Evolutionary conservation across 2,888 invertebrate species (phyloP).

Genomic region (Ligdia adustata): DNA sequence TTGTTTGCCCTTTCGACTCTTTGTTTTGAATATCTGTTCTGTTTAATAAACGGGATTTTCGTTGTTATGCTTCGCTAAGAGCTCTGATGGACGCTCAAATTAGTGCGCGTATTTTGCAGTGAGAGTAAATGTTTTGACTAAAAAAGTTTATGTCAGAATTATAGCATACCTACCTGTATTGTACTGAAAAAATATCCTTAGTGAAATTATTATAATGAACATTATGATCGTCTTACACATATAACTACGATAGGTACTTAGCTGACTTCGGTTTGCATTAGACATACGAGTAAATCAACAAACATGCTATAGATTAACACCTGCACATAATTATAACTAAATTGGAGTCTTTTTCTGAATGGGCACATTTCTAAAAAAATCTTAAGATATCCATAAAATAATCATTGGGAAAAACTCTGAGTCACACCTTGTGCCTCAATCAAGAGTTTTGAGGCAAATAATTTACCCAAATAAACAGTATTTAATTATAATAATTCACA

Average conservation of each 20-base stretch:
- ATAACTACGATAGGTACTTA: no score
- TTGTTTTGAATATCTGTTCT: slow-evolving; percentile 66
- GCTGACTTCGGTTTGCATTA: no score
- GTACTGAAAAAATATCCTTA: no score
- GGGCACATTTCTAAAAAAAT: background rate
- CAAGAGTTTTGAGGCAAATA: no score
- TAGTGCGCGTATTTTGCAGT: slow-evolving; percentile 17
- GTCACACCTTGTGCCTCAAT: slow-evolving; percentile 1
- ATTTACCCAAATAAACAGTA: no score
- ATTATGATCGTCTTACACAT: no score
- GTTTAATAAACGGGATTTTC: slow-evolving; percentile 61
- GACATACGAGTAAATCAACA: background rate
- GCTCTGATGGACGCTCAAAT: slow-evolving; percentile 41
- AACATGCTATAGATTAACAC: slow-evolving; percentile 7
- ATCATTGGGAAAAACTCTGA: slow-evolving; percentile 11
- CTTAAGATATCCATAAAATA: background rate
- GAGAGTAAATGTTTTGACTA: slow-evolving; percentile 1
- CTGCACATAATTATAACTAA: background rate
- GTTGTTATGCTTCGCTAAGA: slow-evolving; percentile 40
- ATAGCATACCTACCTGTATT: no score
- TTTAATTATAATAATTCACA: no score
- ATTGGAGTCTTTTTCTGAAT: slow-evolving; percentile 8
- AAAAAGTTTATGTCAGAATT: background rate
- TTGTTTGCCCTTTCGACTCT: slow-evolving; percentile 68
- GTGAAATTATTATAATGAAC: no score